Conservation (phyloP, 2,113 vertebrate genomes). For the Mobula hypostoma region DNA sequence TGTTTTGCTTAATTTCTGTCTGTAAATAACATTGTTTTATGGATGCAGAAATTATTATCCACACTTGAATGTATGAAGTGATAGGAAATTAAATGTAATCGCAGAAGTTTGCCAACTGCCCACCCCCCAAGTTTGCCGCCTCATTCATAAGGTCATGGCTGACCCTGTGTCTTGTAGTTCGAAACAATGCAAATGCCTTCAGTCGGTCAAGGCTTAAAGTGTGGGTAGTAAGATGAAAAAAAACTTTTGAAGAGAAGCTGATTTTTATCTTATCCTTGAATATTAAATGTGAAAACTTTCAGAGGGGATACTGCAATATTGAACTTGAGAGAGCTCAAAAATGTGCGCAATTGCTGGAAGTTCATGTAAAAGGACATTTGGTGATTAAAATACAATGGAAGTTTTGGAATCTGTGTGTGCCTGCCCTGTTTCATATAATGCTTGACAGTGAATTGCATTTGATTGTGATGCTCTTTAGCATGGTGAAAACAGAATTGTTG, state of each 20-base stretch:
- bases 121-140: too few relatives aligned
- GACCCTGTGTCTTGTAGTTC: not conserved
- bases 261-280: not conserved
- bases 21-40: not conserved
- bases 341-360: not conserved
- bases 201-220: not conserved
- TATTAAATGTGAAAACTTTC: not conserved
- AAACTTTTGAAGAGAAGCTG: not conserved
- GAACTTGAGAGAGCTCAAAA: not conserved
- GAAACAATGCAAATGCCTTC: not conserved
- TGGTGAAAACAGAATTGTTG: not conserved
- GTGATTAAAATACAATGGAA: not conserved
- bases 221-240: not conserved
- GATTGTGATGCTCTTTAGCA: conserved; percentile 8
- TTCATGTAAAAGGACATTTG: not conserved
- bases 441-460: not conserved
- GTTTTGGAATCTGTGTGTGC: not conserved
- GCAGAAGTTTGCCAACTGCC: too few relatives aligned
- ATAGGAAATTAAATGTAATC: not conserved
- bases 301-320: not conserved
- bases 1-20: not conserved
- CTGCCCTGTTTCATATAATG: not conserved
- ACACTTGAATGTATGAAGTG: not conserved
- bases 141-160: too few relatives aligned
- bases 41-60: not conserved